Evolutionary conservation across 2,797 vertebrate species (phyloP).

Genomic region (Botia almorhae): DNA sequence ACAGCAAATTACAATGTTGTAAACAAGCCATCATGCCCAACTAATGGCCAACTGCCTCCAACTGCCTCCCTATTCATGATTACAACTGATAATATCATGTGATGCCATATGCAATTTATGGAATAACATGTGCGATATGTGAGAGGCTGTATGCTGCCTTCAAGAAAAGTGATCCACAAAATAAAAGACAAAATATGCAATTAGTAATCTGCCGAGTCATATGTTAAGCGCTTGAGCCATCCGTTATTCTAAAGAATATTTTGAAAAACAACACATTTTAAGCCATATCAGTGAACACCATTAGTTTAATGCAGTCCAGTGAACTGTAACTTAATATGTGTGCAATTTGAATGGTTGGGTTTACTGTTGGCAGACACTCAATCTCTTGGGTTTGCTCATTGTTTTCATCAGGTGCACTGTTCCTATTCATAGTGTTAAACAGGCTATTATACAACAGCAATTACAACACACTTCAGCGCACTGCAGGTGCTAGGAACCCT

Average conservation of each 20-base stretch:
- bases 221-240: constrained; percentile 76
- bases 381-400: constrained; percentile 61
- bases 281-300: constrained; percentile 67
- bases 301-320: constrained; percentile 72
- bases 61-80: constrained; percentile 55
- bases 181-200: constrained; percentile 67
- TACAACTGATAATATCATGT: constrained; percentile 55
- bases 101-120: constrained; percentile 55
- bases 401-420: constrained; percentile 69
- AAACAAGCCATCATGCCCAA: constrained; percentile 1
- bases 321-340: constrained; percentile 64
- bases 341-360: constrained; percentile 62
- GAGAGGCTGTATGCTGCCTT: constrained; percentile 65
- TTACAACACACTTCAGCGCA: constrained; percentile 53
- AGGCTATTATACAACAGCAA: constrained; percentile 64
- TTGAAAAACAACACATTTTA: constrained; percentile 76
- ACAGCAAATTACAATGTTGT: neutral
- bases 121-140: constrained; percentile 75
- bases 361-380: constrained; percentile 69
- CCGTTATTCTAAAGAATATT: constrained; percentile 62
- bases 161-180: constrained; percentile 73
- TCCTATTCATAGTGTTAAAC: constrained; percentile 68
- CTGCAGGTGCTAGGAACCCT: constrained; percentile 71
- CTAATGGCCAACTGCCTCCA: constrained; percentile 42
- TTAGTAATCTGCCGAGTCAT: constrained; percentile 81